Evolutionary conservation across 2,888 invertebrate species (phyloP).

Genomic region (Drosophila nr. perissopoda): DNA sequence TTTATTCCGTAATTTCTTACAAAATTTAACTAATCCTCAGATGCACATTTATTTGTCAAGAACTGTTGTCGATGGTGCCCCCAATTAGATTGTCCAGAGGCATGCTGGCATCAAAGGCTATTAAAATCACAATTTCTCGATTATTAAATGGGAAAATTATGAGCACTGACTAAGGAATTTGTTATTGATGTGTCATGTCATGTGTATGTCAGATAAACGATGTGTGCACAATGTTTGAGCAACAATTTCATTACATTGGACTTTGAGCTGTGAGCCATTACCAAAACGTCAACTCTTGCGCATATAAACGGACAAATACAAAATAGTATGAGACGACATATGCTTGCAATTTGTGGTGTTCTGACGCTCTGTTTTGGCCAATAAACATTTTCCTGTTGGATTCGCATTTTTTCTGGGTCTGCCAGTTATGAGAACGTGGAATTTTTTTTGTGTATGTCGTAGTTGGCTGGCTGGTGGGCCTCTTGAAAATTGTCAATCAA

Average conservation of each 20-base stretch:
- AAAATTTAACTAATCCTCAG: background rate
- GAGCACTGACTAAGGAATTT: slow-evolving; percentile 59
- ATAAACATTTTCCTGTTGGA: slow-evolving; percentile 61
- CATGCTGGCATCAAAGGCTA: slow-evolving; percentile 41
- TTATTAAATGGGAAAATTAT: slow-evolving; percentile 67
- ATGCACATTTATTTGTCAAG: slow-evolving; percentile 37
- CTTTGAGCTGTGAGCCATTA: slow-evolving; percentile 17
- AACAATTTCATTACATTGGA: slow-evolving; percentile 53
- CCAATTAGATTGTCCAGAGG: slow-evolving; percentile 39
- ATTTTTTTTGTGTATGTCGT: slow-evolving; percentile 16
- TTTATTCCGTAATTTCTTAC: background rate
- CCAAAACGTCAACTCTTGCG: background rate
- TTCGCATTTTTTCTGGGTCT: slow-evolving; percentile 39
- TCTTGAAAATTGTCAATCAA: slow-evolving; percentile 83
- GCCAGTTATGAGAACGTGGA: slow-evolving; percentile 62
- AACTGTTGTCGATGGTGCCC: slow-evolving; percentile 28
- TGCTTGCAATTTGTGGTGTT: slow-evolving; percentile 30
- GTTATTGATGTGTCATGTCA: slow-evolving; percentile 41
- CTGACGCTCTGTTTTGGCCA: slow-evolving; percentile 54
- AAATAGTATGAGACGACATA: slow-evolving; percentile 4
- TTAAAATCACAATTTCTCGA: slow-evolving; percentile 57
- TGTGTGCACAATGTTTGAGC: slow-evolving; percentile 39
- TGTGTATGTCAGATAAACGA: slow-evolving; percentile 14
- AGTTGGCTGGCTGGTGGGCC: slow-evolving; percentile 23
- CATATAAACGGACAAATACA: slow-evolving; percentile 3